phyloP scores from a whole-genome alignment of 2,888 invertebrate genomes.

The Tortricodes alternella region DNA sequence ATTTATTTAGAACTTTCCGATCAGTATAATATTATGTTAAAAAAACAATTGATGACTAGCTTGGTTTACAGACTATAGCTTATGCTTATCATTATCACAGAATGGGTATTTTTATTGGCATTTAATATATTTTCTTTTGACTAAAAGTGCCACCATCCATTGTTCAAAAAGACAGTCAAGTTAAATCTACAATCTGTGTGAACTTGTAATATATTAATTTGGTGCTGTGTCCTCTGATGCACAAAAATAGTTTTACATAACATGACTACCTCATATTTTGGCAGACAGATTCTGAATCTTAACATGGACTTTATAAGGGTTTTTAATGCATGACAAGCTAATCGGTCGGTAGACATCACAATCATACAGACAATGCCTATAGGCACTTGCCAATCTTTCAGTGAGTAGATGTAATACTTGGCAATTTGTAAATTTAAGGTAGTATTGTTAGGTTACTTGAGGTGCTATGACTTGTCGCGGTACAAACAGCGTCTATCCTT shows the following conservation, averaged over 20 bases:
- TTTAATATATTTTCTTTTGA: not conserved
- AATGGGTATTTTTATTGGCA: not conserved
- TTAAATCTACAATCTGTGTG: constrained; percentile 30
- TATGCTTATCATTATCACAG: too few species aligned
- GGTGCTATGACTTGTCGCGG: not conserved
- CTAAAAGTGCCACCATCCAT: not conserved
- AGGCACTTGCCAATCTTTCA: constrained; percentile 14
- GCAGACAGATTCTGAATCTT: constrained; percentile 53
- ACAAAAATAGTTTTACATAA: constrained; percentile 54
- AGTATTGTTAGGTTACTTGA: not conserved
- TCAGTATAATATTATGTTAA: not conserved
- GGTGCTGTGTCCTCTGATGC: constrained; percentile 57
- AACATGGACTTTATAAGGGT: constrained; percentile 13
- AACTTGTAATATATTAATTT: constrained; percentile 39
- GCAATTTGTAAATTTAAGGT: constrained; percentile 25
- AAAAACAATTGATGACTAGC: not conserved
- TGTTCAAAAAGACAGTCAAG: not conserved
- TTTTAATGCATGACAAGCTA: constrained; percentile 7
- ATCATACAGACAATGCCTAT: not conserved
- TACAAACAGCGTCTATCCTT: not conserved
- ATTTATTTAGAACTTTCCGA: not conserved
- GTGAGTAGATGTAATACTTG: constrained; percentile 6
- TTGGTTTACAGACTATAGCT: not conserved
- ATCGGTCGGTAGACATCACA: constrained; percentile 18
- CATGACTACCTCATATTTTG: constrained; percentile 75